Base-by-base conservation (phyloP, 2,113 vertebrate species). In the Larimichthys crocea region DNA sequence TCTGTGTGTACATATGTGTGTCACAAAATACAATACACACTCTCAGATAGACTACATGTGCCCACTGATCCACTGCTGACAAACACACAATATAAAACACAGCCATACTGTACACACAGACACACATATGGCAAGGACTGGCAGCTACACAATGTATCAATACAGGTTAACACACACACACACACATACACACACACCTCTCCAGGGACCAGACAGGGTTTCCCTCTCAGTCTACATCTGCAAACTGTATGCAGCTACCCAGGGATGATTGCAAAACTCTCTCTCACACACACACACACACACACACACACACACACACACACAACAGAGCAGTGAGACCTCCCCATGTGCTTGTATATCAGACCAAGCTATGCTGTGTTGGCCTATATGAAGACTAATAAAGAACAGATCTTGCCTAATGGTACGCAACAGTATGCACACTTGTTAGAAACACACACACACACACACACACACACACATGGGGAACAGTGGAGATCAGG, bases 171-270 rank as follows among this genome's bases (percentile, higher is more conserved):
- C 19, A 75, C 61, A 49, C 59, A 49, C 5, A 68, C 48, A 59
- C 76, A 88, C 53, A 81, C 42, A 75, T 80, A 78, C 55, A 75
- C 66, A 76, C 74, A 82, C 48, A 82, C 68, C 10, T 67, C 79
- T 80, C 76, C 50, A 29, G 68, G 76, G 79, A 86, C 26, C 88
- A 92, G 89, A 91, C 91, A 90, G 88, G 93, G 91, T 75, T 94
- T 93, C 91, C 93, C 91, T 92, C 85, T 74, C 59, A 53, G 86
- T 86, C 85, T 81, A 60, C 85, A 90, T 88, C 85, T 88, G 86
- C 82, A 77, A 83, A 76, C 74, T 83, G 74, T 76, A 77, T 81
- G 69, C 31, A 79, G 83, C 76, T 68, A 84, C 46, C 46, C 75
- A 66, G 72, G 49, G 40, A 74, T 63, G 57, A 85, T 60, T 87